These are phyloP conservation scores for Labeo calbasu DNA, from an alignment of 2,797 vertebrate genomes.

Conservation along the genomic window DNA sequence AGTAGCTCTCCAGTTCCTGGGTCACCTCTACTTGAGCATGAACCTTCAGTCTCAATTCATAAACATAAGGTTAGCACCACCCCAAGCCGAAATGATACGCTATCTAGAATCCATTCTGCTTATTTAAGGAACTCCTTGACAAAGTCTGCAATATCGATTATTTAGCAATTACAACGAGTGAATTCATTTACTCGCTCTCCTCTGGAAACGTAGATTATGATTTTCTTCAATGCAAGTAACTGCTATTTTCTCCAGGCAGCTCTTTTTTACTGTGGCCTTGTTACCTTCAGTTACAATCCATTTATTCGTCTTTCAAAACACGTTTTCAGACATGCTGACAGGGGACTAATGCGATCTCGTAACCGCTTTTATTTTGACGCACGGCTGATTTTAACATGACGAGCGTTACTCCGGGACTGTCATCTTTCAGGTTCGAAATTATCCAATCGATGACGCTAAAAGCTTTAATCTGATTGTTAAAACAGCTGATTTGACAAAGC, in stretches of 20 bases:
- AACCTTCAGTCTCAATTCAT: constrained; percentile 21
- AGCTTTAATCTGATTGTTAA: constrained; percentile 85
- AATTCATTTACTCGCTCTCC: background rate
- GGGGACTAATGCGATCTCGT: background rate
- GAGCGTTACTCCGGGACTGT: constrained; percentile 68
- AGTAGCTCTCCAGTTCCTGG: constrained; percentile 25
- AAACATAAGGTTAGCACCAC: constrained; percentile 17
- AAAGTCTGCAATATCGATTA: constrained; percentile 30
- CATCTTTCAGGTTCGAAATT: constrained; percentile 77
- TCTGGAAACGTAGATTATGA: background rate
- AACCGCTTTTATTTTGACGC: constrained; percentile 11
- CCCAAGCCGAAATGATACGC: background rate
- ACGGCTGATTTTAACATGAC: constrained; percentile 47
- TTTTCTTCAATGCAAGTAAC: constrained; percentile 4
- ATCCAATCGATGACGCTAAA: constrained; percentile 80
- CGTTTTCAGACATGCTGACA: constrained; percentile 14
- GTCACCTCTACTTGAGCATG: constrained; percentile 30
- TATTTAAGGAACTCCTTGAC: constrained; percentile 12
- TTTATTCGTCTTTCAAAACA: background rate
- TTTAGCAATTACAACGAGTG: background rate
- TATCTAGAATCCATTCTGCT: constrained; percentile 21
- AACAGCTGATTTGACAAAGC: constrained; percentile 87
- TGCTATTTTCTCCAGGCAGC: background rate
- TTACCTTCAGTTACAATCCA: background rate
- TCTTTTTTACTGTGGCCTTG: background rate